phyloP scores from a whole-genome alignment of 1,140 invertebrate species.

The Apis florea region DNA sequence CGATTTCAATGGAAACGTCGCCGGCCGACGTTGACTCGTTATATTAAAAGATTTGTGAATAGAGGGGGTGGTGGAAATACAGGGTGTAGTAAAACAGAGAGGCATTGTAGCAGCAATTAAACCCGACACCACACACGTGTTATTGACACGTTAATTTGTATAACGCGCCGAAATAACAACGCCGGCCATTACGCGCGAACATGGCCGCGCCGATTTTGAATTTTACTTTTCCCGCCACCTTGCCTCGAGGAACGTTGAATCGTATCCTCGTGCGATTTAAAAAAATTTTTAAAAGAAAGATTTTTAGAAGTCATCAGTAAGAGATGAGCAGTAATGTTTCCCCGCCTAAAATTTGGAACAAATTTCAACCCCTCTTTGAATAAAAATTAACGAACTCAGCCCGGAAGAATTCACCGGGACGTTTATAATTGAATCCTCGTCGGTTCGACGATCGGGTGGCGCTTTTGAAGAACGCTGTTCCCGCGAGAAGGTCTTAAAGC shows the following conservation, averaged over 20 bases:
- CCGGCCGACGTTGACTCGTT: constrained; percentile 40
- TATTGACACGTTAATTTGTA: constrained; percentile 36
- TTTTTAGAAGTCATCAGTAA: too few species aligned
- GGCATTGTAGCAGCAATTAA: constrained; percentile 47
- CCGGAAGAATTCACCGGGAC: constrained; percentile 2
- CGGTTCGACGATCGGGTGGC: constrained; percentile 24
- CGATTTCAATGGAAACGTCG: constrained; percentile 41
- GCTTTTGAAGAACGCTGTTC: constrained; percentile 49
- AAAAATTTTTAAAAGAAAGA: too few species aligned
- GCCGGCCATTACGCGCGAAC: not conserved
- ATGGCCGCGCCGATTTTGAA: not conserved
- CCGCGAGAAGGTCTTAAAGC: constrained; percentile 50
- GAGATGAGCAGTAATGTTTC: too few species aligned
- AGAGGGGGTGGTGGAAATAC: not conserved
- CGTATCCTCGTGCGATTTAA: too few species aligned
- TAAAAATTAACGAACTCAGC: not conserved
- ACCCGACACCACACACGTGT: too few species aligned
- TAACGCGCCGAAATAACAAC: constrained; percentile 34
- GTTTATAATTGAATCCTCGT: constrained; percentile 62
- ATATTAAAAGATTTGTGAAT: constrained; percentile 54
- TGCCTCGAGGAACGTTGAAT: too few species aligned
- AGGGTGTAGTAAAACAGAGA: not conserved
- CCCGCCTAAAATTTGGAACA: not conserved
- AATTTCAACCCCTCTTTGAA: too few species aligned
- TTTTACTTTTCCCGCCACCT: too few species aligned